Percentiles rank a stretch among this genome's conserved stretches.
These are phyloP conservation scores for Podarcis siculus DNA, from an alignment of 2,797 vertebrate species.

Conservation along the genomic window DNA sequence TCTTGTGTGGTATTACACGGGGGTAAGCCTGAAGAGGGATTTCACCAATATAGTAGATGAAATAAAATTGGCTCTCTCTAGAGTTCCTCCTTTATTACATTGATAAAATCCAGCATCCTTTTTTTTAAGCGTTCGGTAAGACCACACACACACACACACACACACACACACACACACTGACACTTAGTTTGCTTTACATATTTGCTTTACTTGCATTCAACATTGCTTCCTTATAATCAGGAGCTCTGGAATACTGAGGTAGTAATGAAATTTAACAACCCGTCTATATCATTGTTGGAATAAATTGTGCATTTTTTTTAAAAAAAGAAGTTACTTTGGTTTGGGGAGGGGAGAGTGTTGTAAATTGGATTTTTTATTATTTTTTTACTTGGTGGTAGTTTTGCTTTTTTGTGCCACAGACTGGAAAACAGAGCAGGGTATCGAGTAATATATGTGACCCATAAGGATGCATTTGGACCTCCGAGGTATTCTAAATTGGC, in stretches of 20 bases:
- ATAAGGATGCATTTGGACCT: too few species aligned
- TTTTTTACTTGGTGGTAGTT: too few species aligned
- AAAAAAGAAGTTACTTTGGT: too few species aligned
- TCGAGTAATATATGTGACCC: too few species aligned
- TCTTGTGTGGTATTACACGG: slow-evolving; percentile 38
- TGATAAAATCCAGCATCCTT: slow-evolving; percentile 30
- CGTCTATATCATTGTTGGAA: neutral
- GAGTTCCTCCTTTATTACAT: slow-evolving; percentile 35
- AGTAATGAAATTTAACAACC: neutral
- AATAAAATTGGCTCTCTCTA: slow-evolving; percentile 35
- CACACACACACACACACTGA: neutral
- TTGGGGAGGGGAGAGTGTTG: too few species aligned
- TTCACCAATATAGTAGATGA: slow-evolving; percentile 44
- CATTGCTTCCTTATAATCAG: neutral
- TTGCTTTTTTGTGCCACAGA: too few species aligned
- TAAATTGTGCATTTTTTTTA: neutral
- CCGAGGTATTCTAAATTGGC: too few species aligned
- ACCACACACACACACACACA: too few species aligned
- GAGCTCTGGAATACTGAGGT: neutral
- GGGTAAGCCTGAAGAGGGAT: slow-evolving; percentile 47
- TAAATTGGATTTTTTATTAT: too few species aligned
- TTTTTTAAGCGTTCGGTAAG: neutral
- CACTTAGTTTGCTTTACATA: neutral
- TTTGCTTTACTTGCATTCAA: neutral
- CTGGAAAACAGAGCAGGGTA: too few species aligned